Evolutionary conservation across 2,888 invertebrate genomes (phyloP).

Genomic region (Cerceris rybyensis): DNA sequence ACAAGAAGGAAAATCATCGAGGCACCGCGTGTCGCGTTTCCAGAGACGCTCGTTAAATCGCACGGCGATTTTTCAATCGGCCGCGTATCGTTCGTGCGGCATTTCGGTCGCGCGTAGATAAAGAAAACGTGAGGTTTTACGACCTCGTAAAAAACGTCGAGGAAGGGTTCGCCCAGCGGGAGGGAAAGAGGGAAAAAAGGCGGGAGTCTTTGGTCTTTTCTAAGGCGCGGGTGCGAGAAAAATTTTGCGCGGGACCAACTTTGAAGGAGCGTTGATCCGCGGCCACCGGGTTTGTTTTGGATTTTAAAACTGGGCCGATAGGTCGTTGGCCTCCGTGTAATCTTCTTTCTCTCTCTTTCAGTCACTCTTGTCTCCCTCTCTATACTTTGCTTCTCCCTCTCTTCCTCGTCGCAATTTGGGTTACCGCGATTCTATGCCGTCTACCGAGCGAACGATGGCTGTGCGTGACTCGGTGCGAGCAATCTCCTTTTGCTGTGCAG

Average conservation of each 20-base stretch:
- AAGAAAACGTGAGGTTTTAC: constrained; percentile 72
- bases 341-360: constrained; percentile 11
- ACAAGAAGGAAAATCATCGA: constrained; percentile 27
- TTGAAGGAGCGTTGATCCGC: constrained; percentile 41
- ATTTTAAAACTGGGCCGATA: constrained; percentile 77
- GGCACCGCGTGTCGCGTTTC: constrained; percentile 14
- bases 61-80: constrained; percentile 62
- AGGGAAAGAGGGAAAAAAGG: not conserved
- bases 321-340: constrained; percentile 70
- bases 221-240: constrained; percentile 10
- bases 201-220: not conserved
- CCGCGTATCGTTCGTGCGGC: constrained; percentile 43
- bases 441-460: constrained; percentile 49
- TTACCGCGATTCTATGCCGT: constrained; percentile 59
- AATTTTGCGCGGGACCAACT: constrained; percentile 1
- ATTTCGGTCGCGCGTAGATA: constrained; percentile 70
- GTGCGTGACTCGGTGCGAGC: constrained; percentile 38
- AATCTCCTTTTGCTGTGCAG: constrained; percentile 15
- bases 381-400: constrained; percentile 1
- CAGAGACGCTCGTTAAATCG: constrained; percentile 58
- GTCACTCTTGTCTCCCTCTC: constrained; percentile 1
- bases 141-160: constrained; percentile 65
- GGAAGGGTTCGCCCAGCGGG: constrained; percentile 18
- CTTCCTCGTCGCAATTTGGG: constrained; percentile 23
- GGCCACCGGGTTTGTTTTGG: constrained; percentile 75